Base-by-base conservation (phyloP, 2,797 vertebrate genomes). In the Corythornis leucogaster region DNA sequence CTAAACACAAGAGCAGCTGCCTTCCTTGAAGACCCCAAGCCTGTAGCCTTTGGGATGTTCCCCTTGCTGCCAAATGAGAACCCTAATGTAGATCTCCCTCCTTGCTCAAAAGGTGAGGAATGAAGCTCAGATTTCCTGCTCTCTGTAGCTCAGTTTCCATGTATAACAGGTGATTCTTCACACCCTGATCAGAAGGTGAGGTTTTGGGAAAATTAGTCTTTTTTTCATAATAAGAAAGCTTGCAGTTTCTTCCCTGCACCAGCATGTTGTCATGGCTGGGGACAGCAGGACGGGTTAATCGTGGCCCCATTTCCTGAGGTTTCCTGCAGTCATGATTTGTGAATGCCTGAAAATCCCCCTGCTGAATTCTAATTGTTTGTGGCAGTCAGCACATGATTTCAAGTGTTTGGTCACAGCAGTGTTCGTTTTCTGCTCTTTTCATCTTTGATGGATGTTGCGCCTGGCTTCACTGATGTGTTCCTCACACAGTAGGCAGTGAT, bases 311-410 rank as follows among this genome's bases (percentile, higher is more conserved):
- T 96, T 94, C 84, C 87, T 90, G 67, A 75, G 81, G 73, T 89
- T 91, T 96, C 92, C 93, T 92, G 91, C 74, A 79, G 92, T 95
- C 87, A 45, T 91, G 96, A 95, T 96, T 95, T 97, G 94, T 92
- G 92, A 96, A 93, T 88, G 92, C 92, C 91, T 89, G 94, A 94
- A 91, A 97, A 94, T 78, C 74, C 94, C 93, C 92, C 96, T 90
- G 96, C 93, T 97, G 96, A 94, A 97, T 93, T 95, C 88, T 97
- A 96, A 97, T 97, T 97, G 95, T 97, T 88, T 95, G 94, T 94
- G 95, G 93, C 96, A 97, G 94, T 93, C 90, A 24, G 96, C 94
- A 95, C 95, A 96, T 94, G 96, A 96, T 97, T 96, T 92, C 94
- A 85, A 94, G 94, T 97, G 96, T 95, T 96, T 96, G 94, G 94